Percentiles rank a stretch among this genome's conserved stretches.
These are phyloP conservation scores for Leptura quadrifasciata DNA, from an alignment of 2,888 invertebrate genomes.

Conservation along the genomic window DNA sequence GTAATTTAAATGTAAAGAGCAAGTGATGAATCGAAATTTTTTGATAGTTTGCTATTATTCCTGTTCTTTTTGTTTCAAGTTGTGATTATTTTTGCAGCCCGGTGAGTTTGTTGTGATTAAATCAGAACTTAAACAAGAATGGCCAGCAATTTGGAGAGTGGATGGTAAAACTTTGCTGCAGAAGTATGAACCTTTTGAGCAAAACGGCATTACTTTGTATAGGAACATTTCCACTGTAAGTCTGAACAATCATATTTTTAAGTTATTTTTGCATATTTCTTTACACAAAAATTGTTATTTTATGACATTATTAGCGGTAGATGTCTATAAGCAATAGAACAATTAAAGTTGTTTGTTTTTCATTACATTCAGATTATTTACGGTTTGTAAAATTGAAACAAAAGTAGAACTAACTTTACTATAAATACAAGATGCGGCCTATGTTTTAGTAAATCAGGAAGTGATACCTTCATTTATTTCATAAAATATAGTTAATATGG, in stretches of 20 bases:
- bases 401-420: no score
- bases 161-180: slow-evolving; percentile 89
- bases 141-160: slow-evolving; percentile 93
- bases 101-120: slow-evolving; percentile 93
- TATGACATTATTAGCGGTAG: no score
- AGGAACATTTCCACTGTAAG: slow-evolving; percentile 91
- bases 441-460: no score
- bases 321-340: no score
- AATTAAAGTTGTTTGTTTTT: no score
- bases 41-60: background rate
- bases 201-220: slow-evolving; percentile 88
- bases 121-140: slow-evolving; percentile 86
- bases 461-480: no score
- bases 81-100: slow-evolving; percentile 77
- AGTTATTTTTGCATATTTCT: background rate
- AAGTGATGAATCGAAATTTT: background rate
- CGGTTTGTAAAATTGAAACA: no score
- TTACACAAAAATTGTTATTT: no score
- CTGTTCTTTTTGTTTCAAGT: slow-evolving; percentile 39
- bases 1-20: slow-evolving; percentile 51
- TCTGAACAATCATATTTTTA: slow-evolving; percentile 47
- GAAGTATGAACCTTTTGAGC: slow-evolving; percentile 89
- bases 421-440: no score
- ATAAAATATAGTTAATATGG: no score
- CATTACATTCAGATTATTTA: no score